A percentile compares a stretch with the other conserved stretches of the same genome.
Evolutionary conservation across 2,113 vertebrate genomes (phyloP).

Genomic region (Epinephelus cyanopodus): DNA sequence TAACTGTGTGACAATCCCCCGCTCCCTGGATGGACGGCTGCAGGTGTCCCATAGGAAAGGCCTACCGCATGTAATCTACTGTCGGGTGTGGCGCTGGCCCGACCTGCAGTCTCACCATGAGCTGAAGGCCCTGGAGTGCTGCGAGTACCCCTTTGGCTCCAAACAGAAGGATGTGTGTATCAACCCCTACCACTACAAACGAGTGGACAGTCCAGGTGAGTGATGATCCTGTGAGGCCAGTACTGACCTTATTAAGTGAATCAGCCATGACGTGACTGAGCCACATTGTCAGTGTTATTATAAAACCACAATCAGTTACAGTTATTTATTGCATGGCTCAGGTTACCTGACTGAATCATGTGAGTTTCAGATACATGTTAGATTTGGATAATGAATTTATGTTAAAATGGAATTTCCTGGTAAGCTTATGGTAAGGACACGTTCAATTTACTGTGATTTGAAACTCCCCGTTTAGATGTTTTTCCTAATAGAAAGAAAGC

Average conservation of each 20-base stretch:
- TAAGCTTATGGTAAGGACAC: too few relatives aligned
- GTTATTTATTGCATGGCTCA: neutral
- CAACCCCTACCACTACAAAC: slow-evolving; percentile 98
- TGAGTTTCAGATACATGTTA: too few relatives aligned
- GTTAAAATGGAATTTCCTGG: too few relatives aligned
- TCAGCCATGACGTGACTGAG: neutral
- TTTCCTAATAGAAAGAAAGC: neutral
- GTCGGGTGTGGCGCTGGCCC: slow-evolving; percentile 97
- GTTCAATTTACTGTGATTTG: neutral
- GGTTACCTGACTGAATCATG: neutral
- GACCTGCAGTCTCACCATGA: slow-evolving; percentile 98
- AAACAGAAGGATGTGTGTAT: slow-evolving; percentile 99
- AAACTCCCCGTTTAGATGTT: neutral
- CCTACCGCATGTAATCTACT: slow-evolving; percentile 95
- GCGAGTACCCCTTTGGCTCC: slow-evolving; percentile 96
- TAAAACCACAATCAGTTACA: neutral
- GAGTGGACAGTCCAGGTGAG: slow-evolving; percentile 97
- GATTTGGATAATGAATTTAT: neutral
- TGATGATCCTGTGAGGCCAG: neutral
- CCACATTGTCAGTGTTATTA: neutral
- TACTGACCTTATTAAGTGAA: slow-evolving; percentile 1
- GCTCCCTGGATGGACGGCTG: slow-evolving; percentile 94
- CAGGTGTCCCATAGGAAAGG: slow-evolving; percentile 97
- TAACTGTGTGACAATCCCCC: slow-evolving; percentile 97
- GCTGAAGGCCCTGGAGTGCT: slow-evolving; percentile 97